Conservation (phyloP, 2,113 vertebrate species). For the Chamaetylas fuelleborni region DNA sequence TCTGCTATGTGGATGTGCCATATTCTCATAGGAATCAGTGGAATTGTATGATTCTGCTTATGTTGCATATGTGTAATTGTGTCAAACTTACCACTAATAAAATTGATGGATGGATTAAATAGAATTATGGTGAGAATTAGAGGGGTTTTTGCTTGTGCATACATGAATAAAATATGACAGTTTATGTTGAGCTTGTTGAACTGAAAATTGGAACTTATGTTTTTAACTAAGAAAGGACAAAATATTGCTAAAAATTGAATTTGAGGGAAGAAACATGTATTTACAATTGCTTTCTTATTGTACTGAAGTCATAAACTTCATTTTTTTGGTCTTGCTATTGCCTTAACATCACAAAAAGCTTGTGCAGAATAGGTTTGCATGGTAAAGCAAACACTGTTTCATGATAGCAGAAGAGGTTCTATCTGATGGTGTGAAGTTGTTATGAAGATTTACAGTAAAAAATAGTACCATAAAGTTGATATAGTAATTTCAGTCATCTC, state of each 20-base stretch:
- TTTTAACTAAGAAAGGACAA: neutral
- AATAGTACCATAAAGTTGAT: neutral
- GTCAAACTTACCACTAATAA: neutral
- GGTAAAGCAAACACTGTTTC: neutral
- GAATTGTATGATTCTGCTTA: neutral
- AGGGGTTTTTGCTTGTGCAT: fast-evolving
- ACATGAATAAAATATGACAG: neutral
- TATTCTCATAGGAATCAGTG: neutral
- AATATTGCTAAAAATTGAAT: neutral
- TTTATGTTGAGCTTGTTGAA: neutral
- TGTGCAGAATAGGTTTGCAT: neutral
- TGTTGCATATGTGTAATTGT: neutral
- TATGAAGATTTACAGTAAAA: neutral
- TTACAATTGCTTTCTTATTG: neutral
- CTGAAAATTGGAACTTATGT: neutral
- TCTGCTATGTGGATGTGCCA: neutral
- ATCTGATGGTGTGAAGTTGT: neutral
- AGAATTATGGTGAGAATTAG: neutral
- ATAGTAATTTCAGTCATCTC: neutral
- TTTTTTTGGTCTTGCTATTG: neutral
- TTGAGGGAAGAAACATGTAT: neutral
- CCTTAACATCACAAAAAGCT: neutral
- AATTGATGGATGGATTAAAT: neutral
- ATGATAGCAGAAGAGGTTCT: neutral
- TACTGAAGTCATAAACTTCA: neutral